Percentiles rank a stretch among this genome's conserved stretches.
These are phyloP conservation scores for Ceratotherium simum DNA, from an alignment of 2,113 vertebrate genomes.

Conservation along the genomic window DNA sequence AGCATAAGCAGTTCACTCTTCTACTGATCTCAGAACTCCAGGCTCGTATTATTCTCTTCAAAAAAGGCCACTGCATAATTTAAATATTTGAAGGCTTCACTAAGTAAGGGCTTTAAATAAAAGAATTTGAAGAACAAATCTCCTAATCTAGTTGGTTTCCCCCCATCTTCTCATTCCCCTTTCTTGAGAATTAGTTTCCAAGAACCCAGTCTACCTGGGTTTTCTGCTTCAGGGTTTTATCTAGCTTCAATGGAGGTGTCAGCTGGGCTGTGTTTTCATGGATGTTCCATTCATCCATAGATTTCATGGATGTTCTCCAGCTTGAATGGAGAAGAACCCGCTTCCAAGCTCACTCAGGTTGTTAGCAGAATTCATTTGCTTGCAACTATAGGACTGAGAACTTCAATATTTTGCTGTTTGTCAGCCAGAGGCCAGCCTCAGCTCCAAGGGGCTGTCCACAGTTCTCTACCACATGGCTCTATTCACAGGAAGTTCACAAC, in stretches of 20 bases:
- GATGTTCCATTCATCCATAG: too few species aligned
- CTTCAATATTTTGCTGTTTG: not conserved
- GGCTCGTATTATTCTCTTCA: not conserved
- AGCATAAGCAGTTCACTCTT: not conserved
- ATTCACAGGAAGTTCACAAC: not conserved
- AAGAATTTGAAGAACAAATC: conserved; percentile 18
- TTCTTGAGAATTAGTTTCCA: not conserved
- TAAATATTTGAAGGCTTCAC: not conserved
- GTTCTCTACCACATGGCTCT: not conserved
- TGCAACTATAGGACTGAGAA: not conserved
- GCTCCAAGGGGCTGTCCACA: not conserved
- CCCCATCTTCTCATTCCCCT: not conserved
- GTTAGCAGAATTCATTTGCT: not conserved
- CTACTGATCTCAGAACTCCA: not conserved
- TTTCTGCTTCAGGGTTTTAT: not conserved
- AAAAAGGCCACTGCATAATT: not conserved
- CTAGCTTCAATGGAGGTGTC: not conserved
- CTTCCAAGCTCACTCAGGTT: not conserved
- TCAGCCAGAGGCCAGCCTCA: not conserved
- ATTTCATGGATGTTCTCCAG: too few species aligned
- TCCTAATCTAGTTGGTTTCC: not conserved
- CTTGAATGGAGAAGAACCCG: not conserved
- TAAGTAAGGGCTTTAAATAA: not conserved
- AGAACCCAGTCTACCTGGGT: not conserved
- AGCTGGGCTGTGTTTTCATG: not conserved